Conservation (phyloP, 2,113 vertebrate species). For the Callionymus lyra region DNA sequence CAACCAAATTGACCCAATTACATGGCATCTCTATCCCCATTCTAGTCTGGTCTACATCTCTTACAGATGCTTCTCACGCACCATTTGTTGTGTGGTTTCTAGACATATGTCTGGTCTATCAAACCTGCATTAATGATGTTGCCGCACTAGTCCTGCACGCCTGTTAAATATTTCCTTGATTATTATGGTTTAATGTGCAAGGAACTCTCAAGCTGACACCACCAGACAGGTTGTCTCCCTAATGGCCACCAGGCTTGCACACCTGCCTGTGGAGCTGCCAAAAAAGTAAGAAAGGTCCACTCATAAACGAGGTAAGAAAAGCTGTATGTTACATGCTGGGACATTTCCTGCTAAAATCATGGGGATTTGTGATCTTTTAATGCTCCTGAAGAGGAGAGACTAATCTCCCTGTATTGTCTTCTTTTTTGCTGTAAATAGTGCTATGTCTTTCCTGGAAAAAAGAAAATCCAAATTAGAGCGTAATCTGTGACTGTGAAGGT, state of each 20-base stretch:
- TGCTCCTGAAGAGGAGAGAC: too few species aligned
- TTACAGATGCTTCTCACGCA: too few species aligned
- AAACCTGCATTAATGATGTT: too few species aligned
- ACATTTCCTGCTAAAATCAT: conserved; percentile 29
- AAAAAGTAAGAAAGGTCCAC: too few species aligned
- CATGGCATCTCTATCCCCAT: too few species aligned
- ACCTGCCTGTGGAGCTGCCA: conserved; percentile 19
- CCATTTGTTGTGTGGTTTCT: too few species aligned
- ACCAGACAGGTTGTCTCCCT: conserved; percentile 28
- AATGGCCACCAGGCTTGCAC: conserved; percentile 26
- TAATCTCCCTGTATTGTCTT: conserved; percentile 11
- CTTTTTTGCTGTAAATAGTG: conserved; percentile 40
- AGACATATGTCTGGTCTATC: too few species aligned
- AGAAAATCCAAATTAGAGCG: conserved; percentile 21
- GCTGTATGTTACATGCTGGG: not conserved
- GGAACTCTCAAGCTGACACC: conserved; percentile 20
- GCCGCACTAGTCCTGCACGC: not conserved
- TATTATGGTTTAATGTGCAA: conserved; percentile 5
- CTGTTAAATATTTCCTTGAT: conserved; percentile 3
- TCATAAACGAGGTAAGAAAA: conserved; percentile 8
- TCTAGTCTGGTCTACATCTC: too few species aligned
- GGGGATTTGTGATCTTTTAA: too few species aligned
- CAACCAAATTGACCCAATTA: too few species aligned
- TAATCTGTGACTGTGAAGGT: conserved; percentile 33
- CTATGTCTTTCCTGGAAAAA: conserved; percentile 40